Percentiles rank a stretch among this genome's conserved stretches.
Evolutionary conservation across 2,888 invertebrate genomes (phyloP).

Genomic region (Oscheius sp.): DNA sequence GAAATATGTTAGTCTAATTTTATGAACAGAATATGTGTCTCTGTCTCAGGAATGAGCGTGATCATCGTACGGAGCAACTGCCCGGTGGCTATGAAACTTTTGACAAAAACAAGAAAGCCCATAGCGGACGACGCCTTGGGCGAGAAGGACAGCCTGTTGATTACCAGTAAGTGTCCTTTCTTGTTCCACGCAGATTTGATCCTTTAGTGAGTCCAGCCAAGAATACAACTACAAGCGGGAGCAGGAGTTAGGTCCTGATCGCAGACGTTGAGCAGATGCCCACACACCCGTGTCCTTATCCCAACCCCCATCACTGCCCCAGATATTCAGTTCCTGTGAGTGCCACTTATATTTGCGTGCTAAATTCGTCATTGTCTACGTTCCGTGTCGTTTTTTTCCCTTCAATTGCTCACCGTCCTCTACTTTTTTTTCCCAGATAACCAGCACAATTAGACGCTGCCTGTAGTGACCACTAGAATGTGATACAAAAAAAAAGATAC

Average conservation of each 20-base stretch:
- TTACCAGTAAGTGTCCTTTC: constrained; percentile 53
- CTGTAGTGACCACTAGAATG: constrained; percentile 8
- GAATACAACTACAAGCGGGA: constrained; percentile 70
- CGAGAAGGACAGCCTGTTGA: constrained; percentile 65
- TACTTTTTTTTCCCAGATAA: background rate
- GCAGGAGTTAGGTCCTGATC: constrained; percentile 56
- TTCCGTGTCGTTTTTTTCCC: constrained; percentile 10
- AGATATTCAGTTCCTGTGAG: constrained; percentile 26
- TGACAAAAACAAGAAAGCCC: constrained; percentile 62
- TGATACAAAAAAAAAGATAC: constrained; percentile 1
- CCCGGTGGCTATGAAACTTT: constrained; percentile 73
- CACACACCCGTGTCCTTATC: background rate
- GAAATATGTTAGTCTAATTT: constrained; percentile 55
- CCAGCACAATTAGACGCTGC: background rate
- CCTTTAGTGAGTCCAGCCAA: constrained; percentile 68
- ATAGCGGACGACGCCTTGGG: constrained; percentile 56
- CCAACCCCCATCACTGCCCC: constrained; percentile 19
- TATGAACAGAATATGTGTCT: background rate
- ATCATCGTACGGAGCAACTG: constrained; percentile 66
- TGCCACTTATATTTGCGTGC: constrained; percentile 13
- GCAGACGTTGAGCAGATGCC: constrained; percentile 37
- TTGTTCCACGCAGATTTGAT: background rate
- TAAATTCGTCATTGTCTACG: constrained; percentile 20
- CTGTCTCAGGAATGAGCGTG: constrained; percentile 57
- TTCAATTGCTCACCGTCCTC: constrained; percentile 3